Conservation (phyloP, 2,888 invertebrate genomes). For the Clostera curtula region DNA sequence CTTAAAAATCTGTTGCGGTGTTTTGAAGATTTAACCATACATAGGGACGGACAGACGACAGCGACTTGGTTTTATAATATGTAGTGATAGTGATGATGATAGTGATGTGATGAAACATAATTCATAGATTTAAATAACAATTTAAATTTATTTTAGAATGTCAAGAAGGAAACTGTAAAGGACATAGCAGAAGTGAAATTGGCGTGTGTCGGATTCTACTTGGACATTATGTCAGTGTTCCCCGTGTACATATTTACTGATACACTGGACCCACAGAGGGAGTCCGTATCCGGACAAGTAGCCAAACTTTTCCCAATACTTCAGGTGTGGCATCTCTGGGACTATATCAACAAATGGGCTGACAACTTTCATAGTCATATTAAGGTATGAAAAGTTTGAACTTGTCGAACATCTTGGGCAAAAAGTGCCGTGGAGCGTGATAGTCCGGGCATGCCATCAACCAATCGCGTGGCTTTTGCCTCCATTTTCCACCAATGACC, state of each 20-base stretch:
- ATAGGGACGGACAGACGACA: too few species aligned
- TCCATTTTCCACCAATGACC: too few species aligned
- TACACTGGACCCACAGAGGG: slow-evolving; percentile 43
- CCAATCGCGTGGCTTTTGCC: too few species aligned
- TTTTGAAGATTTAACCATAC: too few species aligned
- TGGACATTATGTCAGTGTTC: slow-evolving; percentile 60
- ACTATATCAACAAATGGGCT: slow-evolving; percentile 50
- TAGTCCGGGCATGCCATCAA: too few species aligned
- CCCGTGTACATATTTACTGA: slow-evolving; percentile 56
- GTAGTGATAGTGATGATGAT: too few species aligned
- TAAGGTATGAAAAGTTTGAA: slow-evolving; percentile 39
- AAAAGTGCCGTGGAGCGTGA: too few species aligned
- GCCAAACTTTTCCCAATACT: slow-evolving; percentile 45
- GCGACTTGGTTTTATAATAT: too few species aligned
- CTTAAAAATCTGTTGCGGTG: too few species aligned
- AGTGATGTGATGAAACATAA: too few species aligned
- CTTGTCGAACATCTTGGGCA: too few species aligned
- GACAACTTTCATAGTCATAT: slow-evolving; percentile 39
- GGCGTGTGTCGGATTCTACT: slow-evolving; percentile 54
- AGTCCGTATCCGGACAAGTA: slow-evolving; percentile 41
- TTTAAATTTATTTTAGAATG: slow-evolving; percentile 41
- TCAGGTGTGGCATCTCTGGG: slow-evolving; percentile 65
- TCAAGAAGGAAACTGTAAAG: slow-evolving; percentile 46
- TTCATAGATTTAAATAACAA: too few species aligned
- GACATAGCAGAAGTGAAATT: slow-evolving; percentile 64